Percentiles rank a stretch among this genome's conserved stretches.
Conservation (phyloP, 2,113 vertebrate species). For the Pangasianodon gigas region DNA sequence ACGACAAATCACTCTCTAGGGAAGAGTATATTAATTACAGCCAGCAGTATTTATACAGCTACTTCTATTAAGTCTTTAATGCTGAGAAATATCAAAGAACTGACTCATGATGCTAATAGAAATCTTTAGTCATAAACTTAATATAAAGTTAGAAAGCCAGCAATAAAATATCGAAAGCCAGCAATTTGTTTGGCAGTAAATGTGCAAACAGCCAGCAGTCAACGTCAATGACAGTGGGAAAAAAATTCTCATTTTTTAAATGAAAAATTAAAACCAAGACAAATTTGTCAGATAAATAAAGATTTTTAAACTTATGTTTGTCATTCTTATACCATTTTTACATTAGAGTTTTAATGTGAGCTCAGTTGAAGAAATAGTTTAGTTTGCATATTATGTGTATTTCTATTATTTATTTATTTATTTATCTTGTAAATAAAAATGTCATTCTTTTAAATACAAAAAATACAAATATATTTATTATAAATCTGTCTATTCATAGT, state of each 20-base stretch:
- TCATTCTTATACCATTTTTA: background rate
- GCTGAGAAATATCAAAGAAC: background rate
- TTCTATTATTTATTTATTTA: background rate
- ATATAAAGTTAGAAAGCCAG: background rate
- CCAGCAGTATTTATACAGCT: background rate
- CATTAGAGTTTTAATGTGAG: background rate
- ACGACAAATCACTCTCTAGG: conserved; percentile 15
- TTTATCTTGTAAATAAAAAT: too few relatives aligned
- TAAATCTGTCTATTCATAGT: background rate
- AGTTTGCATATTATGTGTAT: background rate
- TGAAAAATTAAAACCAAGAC: background rate
- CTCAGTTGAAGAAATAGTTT: background rate
- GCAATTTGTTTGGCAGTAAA: background rate
- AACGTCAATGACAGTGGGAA: background rate
- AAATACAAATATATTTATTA: background rate
- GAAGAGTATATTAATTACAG: conserved; percentile 23
- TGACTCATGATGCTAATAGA: background rate
- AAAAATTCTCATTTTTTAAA: background rate
- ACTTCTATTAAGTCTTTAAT: background rate
- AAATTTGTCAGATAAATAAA: background rate
- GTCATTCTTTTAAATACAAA: background rate
- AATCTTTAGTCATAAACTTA: background rate
- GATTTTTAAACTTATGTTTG: background rate
- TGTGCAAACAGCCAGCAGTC: background rate
- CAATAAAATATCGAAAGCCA: background rate